These are phyloP conservation scores for Unio delphinus DNA, from an alignment of 2,888 invertebrate genomes.

Conservation along the genomic window DNA sequence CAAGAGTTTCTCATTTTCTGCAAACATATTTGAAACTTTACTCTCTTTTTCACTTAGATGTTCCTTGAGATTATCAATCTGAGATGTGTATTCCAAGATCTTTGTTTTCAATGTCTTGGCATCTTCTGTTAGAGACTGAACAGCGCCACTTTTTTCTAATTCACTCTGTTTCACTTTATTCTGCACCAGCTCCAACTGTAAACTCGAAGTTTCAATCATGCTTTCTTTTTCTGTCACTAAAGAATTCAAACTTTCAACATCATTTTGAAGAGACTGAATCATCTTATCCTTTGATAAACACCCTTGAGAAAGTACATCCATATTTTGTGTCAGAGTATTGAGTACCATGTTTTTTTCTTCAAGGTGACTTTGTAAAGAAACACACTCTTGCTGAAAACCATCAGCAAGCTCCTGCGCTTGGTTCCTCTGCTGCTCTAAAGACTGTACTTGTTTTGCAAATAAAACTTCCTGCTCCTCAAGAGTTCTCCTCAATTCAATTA, in stretches of 20 bases:
- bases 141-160: not conserved
- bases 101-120: too few species aligned
- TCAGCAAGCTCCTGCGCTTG: slow-evolving; percentile 13
- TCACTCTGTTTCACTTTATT: not conserved
- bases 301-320: slow-evolving; percentile 18
- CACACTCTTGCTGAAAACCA: slow-evolving; percentile 13
- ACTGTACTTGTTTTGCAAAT: slow-evolving; percentile 2
- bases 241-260: slow-evolving; percentile 4
- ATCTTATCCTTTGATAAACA: slow-evolving; percentile 13
- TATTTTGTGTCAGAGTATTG: slow-evolving; percentile 15
- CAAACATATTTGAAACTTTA: not conserved
- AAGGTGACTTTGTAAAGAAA: slow-evolving; percentile 18
- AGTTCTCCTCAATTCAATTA: slow-evolving; percentile 1
- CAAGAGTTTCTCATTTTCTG: not conserved
- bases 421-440: slow-evolving; percentile 6
- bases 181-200: not conserved
- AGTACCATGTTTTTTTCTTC: slow-evolving; percentile 20
- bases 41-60: slow-evolving; percentile 4
- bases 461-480: slow-evolving; percentile 7
- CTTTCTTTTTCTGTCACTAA: slow-evolving; percentile 2
- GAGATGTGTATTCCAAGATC: too few species aligned
- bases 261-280: slow-evolving; percentile 8
- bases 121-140: too few species aligned
- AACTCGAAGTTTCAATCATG: not conserved
- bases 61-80: not conserved